phyloP scores from a whole-genome alignment of 2,888 invertebrate genomes.

The Tortrix viridana region DNA sequence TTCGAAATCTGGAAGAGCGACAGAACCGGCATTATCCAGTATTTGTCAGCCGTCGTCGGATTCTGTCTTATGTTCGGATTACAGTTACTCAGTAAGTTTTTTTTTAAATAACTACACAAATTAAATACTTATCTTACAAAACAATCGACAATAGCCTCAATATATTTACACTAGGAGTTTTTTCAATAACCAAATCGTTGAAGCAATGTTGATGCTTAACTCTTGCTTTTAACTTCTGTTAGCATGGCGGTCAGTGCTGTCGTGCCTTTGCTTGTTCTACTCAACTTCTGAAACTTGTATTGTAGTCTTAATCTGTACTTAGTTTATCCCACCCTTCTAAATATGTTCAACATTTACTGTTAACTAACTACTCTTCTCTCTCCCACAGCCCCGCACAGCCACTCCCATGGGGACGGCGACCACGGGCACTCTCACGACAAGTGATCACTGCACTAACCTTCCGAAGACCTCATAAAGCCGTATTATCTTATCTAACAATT shows the following conservation, averaged over 20 bases:
- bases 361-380: neutral
- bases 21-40: constrained; percentile 86
- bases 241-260: no score
- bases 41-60: constrained; percentile 86
- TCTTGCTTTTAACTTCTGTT: no score
- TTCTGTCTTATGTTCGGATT: constrained; percentile 90
- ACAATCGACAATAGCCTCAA: no score
- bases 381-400: constrained; percentile 69
- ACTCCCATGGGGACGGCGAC: constrained; percentile 48
- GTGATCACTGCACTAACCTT: neutral
- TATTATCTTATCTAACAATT: neutral
- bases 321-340: no score
- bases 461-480: neutral
- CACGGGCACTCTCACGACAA: constrained; percentile 48
- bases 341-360: no score
- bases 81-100: constrained; percentile 82
- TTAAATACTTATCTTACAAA: no score
- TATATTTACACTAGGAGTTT: no score
- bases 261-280: no score
- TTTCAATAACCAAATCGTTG: no score
- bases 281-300: no score
- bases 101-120: neutral
- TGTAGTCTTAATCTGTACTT: no score
- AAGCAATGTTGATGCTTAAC: no score
- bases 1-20: constrained; percentile 92